Evolutionary conservation across 1,140 invertebrate genomes (phyloP).

Genomic region (Danaus melanippus): DNA sequence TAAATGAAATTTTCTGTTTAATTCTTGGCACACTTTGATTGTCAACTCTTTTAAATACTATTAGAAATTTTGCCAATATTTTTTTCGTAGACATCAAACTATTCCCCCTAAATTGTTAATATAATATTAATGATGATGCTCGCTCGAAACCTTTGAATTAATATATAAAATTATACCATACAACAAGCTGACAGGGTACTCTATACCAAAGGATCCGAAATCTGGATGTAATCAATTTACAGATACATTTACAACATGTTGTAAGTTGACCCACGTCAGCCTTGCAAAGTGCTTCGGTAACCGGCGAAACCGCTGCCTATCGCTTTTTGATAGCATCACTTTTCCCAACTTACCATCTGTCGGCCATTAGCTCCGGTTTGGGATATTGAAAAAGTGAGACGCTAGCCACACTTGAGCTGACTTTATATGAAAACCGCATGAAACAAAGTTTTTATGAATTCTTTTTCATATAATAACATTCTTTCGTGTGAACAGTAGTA

Average conservation of each 20-base stretch:
- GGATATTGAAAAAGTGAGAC: slow-evolving; percentile 68
- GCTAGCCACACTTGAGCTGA: slow-evolving; percentile 24
- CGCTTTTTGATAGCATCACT: slow-evolving; percentile 71
- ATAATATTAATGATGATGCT: slow-evolving; percentile 10
- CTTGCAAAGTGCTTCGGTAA: slow-evolving; percentile 67
- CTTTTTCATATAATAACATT: no score
- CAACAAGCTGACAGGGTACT: slow-evolving; percentile 1
- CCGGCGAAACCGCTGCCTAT: slow-evolving; percentile 62
- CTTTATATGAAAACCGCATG: no score
- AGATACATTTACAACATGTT: slow-evolving; percentile 18
- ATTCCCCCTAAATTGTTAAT: no score
- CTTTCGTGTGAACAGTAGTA: no score
- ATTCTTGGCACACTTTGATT: slow-evolving; percentile 28
- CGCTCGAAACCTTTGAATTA: slow-evolving; percentile 3
- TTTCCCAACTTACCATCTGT: slow-evolving; percentile 66
- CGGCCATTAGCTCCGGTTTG: slow-evolving; percentile 58
- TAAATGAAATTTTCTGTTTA: slow-evolving; percentile 34
- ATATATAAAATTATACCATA: slow-evolving; percentile 2
- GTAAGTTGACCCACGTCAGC: slow-evolving; percentile 62
- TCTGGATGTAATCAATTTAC: slow-evolving; percentile 1
- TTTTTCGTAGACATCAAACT: no score
- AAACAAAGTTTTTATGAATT: no score
- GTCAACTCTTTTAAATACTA: slow-evolving; percentile 17
- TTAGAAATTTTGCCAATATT: slow-evolving; percentile 6
- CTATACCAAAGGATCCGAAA: neutral